A percentile compares a stretch with the other conserved stretches of the same genome.
phyloP scores from a whole-genome alignment of 1,140 invertebrate genomes.

The Papilio polytes region DNA sequence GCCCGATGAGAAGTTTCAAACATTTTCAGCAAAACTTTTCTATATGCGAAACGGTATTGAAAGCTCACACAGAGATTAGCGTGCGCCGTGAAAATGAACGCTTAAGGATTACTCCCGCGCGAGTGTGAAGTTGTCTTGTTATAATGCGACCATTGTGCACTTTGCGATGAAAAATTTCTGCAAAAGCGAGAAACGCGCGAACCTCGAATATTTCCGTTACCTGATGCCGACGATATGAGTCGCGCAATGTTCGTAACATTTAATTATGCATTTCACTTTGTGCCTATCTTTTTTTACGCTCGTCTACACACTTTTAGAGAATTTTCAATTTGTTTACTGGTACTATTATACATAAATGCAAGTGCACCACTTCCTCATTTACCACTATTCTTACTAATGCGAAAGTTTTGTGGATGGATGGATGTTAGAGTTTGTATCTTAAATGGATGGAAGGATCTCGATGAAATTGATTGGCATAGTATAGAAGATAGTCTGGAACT shows the following conservation, averaged over 20 bases:
- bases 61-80: slow-evolving; percentile 79
- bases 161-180: slow-evolving; percentile 46
- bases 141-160: slow-evolving; percentile 47
- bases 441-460: too few relatives aligned
- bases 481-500: too few relatives aligned
- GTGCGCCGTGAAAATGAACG: slow-evolving; percentile 71
- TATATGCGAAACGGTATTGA: slow-evolving; percentile 80
- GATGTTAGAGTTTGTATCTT: too few relatives aligned
- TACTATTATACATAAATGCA: background rate
- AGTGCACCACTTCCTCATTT: background rate
- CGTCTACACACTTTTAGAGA: background rate
- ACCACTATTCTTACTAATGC: background rate
- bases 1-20: slow-evolving; percentile 73
- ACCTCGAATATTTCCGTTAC: slow-evolving; percentile 36
- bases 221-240: slow-evolving; percentile 38
- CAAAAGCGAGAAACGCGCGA: slow-evolving; percentile 32
- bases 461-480: too few relatives aligned
- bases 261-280: slow-evolving; percentile 35
- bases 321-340: background rate
- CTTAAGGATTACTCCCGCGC: slow-evolving; percentile 72
- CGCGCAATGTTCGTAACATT: slow-evolving; percentile 39
- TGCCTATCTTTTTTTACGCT: background rate
- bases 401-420: too few relatives aligned
- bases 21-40: slow-evolving; percentile 81
- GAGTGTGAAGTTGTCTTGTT: slow-evolving; percentile 75